phyloP scores from a whole-genome alignment of 2,113 vertebrate genomes.

The Onychorhynchus coronatus region DNA sequence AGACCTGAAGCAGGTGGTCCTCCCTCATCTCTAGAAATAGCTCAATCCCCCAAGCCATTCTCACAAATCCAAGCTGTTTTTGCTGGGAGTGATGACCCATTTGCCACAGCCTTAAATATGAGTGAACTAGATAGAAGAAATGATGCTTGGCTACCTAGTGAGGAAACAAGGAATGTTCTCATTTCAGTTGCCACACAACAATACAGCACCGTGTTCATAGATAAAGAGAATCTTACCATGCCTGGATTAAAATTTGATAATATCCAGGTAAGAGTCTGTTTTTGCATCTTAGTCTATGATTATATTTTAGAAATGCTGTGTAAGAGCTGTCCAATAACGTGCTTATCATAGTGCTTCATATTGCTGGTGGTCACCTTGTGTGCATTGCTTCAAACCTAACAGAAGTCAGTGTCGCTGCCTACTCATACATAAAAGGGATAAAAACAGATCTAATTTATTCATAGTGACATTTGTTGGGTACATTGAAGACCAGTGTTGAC shows the following conservation, averaged over 20 bases:
- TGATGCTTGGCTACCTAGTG: constrained; percentile 94
- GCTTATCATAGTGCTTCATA: not conserved
- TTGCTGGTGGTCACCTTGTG: not conserved
- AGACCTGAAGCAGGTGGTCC: constrained; percentile 30
- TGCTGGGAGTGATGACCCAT: constrained; percentile 88
- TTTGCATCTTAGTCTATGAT: not conserved
- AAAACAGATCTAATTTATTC: not conserved
- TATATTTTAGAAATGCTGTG: not conserved
- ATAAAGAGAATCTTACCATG: constrained; percentile 90
- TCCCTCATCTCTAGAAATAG: constrained; percentile 37
- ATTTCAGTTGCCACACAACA: constrained; percentile 87
- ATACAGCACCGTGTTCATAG: constrained; percentile 79
- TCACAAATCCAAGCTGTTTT: constrained; percentile 92
- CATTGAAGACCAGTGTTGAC: not conserved
- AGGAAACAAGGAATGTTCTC: constrained; percentile 83
- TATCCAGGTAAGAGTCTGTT: constrained; percentile 83
- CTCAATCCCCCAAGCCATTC: constrained; percentile 74
- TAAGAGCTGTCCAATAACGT: not conserved
- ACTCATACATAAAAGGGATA: not conserved
- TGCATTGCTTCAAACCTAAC: not conserved
- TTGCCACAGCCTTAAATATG: constrained; percentile 92
- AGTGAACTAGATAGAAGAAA: constrained; percentile 91
- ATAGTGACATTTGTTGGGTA: not conserved
- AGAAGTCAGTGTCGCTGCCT: not conserved
- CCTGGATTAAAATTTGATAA: constrained; percentile 97